Base-by-base conservation (phyloP, 2,888 invertebrate genomes). In the Dasypogon diadema region DNA sequence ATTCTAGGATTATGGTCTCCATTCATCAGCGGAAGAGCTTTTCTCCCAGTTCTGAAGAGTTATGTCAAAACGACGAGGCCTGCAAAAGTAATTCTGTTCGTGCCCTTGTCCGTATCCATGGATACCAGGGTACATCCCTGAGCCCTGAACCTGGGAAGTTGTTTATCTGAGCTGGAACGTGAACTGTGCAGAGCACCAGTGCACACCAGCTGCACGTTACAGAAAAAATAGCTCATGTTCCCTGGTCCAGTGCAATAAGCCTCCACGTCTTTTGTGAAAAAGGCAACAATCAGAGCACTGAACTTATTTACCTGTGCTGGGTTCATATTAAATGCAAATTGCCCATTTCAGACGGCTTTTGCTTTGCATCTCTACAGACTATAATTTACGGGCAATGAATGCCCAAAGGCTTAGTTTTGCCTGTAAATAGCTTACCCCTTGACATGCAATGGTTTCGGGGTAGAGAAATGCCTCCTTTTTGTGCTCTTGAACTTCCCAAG, bases 11-110 rank as follows among this genome's bases (percentile, higher is more conserved):
- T 54, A 54, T 16, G 54, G 48, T 22, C 22, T 46, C 70, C 70
- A 70, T 70, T 70, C 70, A 70, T 70, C 70, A 70, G 70, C 54
- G 70, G 70, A 54, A 54, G 70, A 51, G 70, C 37, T 54, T 70
- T 54, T 22, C 51, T 51, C 12, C 70, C 26, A 54, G n/a, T 48
- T 30, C 21, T 70, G 46, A 65, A 65, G 46, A 65, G 46, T 65
- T 65, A 65, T 65, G 24, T 46, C 65, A 65, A 46, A 65, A 65
- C 24, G 34, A 65, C 65, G 65, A 46, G 26, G 22, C 8, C 65
- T 65, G 65, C 46, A 65, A 65, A 46, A 46, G 24, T 46, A 65
- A 65, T 65, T 65, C 65, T 34, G 37, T 65, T 46, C 37, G 26
- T 24, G 65, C n/a, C 34, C 6, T 30, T 30, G n/a, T 30, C 34